phyloP scores from a whole-genome alignment of 2,113 vertebrate species.

The Burhinus oedicnemus region DNA sequence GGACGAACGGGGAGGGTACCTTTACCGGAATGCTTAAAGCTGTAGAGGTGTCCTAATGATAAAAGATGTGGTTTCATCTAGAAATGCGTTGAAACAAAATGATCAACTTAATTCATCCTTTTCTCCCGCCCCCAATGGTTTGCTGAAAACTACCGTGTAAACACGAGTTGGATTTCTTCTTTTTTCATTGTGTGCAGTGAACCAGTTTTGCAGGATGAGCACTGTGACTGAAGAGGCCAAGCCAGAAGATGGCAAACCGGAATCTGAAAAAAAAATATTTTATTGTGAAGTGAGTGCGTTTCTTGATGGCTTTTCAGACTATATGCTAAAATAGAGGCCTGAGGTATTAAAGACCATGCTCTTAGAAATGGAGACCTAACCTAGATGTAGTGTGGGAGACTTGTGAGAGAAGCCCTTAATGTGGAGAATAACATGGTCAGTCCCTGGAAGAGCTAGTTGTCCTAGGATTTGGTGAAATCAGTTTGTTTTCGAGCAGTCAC shows the following conservation, averaged over 20 bases:
- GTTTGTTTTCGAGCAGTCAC: background rate
- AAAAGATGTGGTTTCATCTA: fast-evolving
- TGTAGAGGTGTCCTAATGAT: fast-evolving
- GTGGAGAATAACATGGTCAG: fast-evolving
- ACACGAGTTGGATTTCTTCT: background rate
- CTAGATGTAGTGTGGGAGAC: fast-evolving
- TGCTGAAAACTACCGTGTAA: too few relatives aligned
- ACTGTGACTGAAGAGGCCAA: background rate
- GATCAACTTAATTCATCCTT: fast-evolving
- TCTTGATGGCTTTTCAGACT: background rate
- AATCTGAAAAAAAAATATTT: background rate
- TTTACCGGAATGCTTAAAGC: background rate
- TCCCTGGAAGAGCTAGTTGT: background rate
- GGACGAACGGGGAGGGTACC: background rate
- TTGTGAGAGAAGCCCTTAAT: fast-evolving
- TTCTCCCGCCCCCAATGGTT: fast-evolving
- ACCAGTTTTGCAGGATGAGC: conserved; percentile 1
- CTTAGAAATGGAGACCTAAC: fast-evolving
- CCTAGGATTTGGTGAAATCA: fast-evolving
- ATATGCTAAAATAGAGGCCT: fast-evolving
- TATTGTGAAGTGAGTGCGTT: conserved; percentile 46
- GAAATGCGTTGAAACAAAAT: background rate
- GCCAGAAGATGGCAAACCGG: background rate
- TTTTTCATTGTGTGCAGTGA: background rate
- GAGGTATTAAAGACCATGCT: fast-evolving